These are phyloP conservation scores for Physocephala rufipes DNA, from an alignment of 2,888 invertebrate species.

Conservation along the genomic window DNA sequence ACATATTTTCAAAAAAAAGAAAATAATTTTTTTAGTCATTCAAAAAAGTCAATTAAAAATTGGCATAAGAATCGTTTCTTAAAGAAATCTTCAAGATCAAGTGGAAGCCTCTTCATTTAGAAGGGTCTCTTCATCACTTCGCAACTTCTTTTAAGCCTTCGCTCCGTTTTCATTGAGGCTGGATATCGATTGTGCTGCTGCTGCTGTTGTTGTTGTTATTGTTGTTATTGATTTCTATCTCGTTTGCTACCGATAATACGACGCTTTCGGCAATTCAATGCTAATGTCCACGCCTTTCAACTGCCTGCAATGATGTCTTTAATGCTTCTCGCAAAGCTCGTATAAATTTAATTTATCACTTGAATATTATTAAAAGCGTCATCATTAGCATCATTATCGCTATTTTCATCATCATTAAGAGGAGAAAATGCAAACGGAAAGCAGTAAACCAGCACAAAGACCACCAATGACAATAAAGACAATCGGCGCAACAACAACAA, in stretches of 20 bases:
- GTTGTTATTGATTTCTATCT: no score
- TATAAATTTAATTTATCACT: conserved; percentile 1
- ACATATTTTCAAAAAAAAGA: no score
- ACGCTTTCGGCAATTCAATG: background rate
- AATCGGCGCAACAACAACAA: background rate
- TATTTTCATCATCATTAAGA: background rate
- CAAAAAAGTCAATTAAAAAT: no score
- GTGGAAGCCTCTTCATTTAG: no score
- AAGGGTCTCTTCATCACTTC: no score
- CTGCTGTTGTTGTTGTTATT: background rate
- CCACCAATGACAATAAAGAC: background rate
- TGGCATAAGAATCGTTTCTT: no score
- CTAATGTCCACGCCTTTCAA: background rate
- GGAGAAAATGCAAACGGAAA: background rate
- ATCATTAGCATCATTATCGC: background rate
- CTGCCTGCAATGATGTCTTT: background rate
- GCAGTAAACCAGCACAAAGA: conserved; percentile 9
- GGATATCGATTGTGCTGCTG: background rate
- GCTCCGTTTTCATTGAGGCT: background rate
- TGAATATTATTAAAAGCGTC: background rate
- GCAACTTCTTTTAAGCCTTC: background rate
- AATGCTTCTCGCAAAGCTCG: background rate
- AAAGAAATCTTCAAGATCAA: no score
- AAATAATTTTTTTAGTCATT: no score
- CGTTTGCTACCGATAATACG: no score